Base-by-base conservation (phyloP, 2,113 vertebrate genomes). In the Rhodinocichla rosea region DNA sequence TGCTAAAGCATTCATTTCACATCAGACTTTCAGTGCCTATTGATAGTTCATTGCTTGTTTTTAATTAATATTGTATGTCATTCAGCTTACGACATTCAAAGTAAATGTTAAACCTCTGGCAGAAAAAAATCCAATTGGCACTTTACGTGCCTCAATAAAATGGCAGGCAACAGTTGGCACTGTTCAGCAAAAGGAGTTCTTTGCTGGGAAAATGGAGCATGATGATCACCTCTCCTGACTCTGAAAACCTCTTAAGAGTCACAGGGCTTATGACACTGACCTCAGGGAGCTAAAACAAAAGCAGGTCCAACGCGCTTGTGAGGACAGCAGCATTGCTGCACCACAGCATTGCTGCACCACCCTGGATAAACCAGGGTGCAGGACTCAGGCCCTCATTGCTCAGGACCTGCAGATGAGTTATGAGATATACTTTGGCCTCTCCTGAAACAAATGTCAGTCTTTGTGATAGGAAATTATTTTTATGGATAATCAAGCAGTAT, bases 41-140 rank as follows among this genome's bases (percentile, higher is more conserved):
- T 94, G 69, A 75, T 87, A 83, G 78, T 89, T 74, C 52, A 42
- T 60, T 87, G 74, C 95, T 96, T 95, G 77, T 47, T 90, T 96
- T 96, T 97, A 96, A 96, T 97, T 97, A 96, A 57, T 83, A 83
- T 83, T 77, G 20, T 64, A 81, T 62, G 53, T 74, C 89, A 94
- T 53, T 83, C 84, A 83, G 68, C 92, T 90, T 60, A 86, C 15
- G 40, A 69, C 75, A 67, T 21, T 86, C 78, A 87, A 63, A 89
- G 87, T 87, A 97, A 97, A 97, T 95, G 92, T 87, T 96, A 96
- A 95, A 68, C 14, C 87, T 69, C 62, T 83, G 89, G 76, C 81
- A 94, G 73, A 70, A 94, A 80, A 93, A 69, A 90, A 50, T 53
- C 35, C 11, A 0, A 47, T 5, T 67, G 84, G 87, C 79, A 90